Conservation (phyloP, 2,797 vertebrate species). For the Holocentrus rufus region DNA sequence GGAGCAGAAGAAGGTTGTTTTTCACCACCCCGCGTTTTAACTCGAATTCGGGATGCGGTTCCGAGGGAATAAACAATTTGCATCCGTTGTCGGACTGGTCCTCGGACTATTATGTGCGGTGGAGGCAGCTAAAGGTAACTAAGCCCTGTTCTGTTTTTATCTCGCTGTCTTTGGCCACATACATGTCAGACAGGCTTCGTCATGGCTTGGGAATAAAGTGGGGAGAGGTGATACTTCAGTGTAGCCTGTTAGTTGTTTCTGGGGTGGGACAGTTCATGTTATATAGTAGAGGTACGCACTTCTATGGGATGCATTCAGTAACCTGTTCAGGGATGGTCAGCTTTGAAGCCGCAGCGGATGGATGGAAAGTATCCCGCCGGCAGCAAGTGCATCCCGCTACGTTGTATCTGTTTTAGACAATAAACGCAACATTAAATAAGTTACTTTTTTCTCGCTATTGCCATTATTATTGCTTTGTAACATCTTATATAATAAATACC, state of each 20-base stretch:
- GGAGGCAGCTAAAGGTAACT: slow-evolving; percentile 86
- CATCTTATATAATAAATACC: neutral
- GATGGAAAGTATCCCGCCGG: slow-evolving; percentile 59
- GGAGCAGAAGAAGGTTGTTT: slow-evolving; percentile 58
- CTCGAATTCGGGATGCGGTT: slow-evolving; percentile 82
- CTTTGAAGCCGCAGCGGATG: slow-evolving; percentile 61
- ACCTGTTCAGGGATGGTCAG: slow-evolving; percentile 74
- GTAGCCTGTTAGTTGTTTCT: neutral
- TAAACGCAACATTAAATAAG: neutral
- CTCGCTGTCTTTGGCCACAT: slow-evolving; percentile 33
- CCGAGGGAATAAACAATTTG: slow-evolving; percentile 77
- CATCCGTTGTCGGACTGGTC: slow-evolving; percentile 82
- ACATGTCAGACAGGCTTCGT: slow-evolving; percentile 20
- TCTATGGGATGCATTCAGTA: slow-evolving; percentile 55
- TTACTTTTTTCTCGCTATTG: rapidly evolving
- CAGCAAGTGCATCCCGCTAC: slow-evolving; percentile 68
- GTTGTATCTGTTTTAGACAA: neutral
- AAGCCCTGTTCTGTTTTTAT: slow-evolving; percentile 69
- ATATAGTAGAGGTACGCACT: slow-evolving; percentile 29
- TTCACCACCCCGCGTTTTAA: slow-evolving; percentile 60
- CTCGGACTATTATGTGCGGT: slow-evolving; percentile 82
- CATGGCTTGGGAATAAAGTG: neutral
- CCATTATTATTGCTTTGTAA: rapidly evolving
- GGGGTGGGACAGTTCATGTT: neutral
- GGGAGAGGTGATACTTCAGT: no score